Conservation (phyloP, 2,797 vertebrate genomes). For the Notoglanidium macrostoma region DNA sequence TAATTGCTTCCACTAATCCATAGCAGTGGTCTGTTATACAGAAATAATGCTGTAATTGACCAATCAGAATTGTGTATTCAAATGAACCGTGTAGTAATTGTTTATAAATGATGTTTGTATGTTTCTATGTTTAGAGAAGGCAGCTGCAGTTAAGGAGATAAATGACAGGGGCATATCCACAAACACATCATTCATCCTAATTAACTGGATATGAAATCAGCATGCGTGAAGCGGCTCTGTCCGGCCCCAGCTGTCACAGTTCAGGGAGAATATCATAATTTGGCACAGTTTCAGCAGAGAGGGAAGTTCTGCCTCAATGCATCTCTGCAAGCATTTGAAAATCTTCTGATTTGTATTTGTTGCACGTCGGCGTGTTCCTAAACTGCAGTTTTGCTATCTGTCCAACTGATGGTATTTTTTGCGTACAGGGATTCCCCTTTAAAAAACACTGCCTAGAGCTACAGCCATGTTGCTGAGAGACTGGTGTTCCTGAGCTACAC, state of each 20-base stretch:
- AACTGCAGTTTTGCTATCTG: background rate
- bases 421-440: background rate
- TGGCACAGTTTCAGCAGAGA: background rate
- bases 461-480: background rate
- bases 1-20: no score
- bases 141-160: background rate
- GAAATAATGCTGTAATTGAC: background rate
- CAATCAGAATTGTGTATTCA: background rate
- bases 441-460: background rate
- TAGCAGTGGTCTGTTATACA: no score
- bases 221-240: background rate
- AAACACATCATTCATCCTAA: background rate
- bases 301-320: background rate
- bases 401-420: background rate
- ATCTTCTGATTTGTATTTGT: background rate
- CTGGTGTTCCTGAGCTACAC: background rate
- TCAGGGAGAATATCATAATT: background rate
- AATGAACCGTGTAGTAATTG: background rate
- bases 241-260: conserved; percentile 4
- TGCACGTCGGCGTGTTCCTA: background rate
- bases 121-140: background rate
- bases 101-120: background rate
- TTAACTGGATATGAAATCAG: background rate
- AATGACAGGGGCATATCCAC: background rate
- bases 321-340: background rate